A percentile compares a stretch with the other conserved stretches of the same genome.
phyloP scores from a whole-genome alignment of 2,113 vertebrate genomes.

The Accipiter cooperii region DNA sequence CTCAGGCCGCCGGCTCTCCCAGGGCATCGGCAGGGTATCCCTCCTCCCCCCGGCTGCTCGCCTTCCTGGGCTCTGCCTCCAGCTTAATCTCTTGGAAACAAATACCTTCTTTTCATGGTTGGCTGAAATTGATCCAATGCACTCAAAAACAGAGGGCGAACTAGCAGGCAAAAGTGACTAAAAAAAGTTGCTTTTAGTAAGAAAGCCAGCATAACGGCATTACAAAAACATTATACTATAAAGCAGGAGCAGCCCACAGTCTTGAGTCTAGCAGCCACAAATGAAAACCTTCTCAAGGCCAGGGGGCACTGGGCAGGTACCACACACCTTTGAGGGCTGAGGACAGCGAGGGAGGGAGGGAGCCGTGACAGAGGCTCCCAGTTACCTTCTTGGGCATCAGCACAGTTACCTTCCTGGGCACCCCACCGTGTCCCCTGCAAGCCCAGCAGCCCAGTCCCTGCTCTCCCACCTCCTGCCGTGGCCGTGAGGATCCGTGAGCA shows the following conservation, averaged over 20 bases:
- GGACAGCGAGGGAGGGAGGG: background rate
- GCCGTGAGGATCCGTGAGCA: fast-evolving
- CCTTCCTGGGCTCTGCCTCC: background rate
- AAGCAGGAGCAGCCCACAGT: background rate
- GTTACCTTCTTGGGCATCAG: background rate
- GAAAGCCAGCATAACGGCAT: background rate
- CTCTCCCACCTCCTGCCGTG: background rate
- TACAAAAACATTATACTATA: background rate
- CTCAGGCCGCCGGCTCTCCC: background rate
- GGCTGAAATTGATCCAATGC: background rate
- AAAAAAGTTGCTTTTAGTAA: background rate
- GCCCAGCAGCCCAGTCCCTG: background rate
- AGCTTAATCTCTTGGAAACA: background rate
- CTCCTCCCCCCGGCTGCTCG: fast-evolving
- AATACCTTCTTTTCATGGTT: background rate
- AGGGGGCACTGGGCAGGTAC: background rate
- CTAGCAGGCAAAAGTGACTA: background rate
- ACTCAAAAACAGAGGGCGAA: background rate
- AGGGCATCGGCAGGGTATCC: background rate
- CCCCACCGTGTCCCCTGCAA: fast-evolving
- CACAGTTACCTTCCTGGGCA: background rate
- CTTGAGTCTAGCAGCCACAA: background rate
- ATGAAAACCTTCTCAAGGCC: background rate
- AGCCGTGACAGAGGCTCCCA: background rate
- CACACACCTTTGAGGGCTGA: background rate